A percentile compares a stretch with the other conserved stretches of the same genome.
These are phyloP conservation scores for Dipodomys stephensi DNA, from an alignment of 2,113 vertebrate genomes.

Conservation along the genomic window DNA sequence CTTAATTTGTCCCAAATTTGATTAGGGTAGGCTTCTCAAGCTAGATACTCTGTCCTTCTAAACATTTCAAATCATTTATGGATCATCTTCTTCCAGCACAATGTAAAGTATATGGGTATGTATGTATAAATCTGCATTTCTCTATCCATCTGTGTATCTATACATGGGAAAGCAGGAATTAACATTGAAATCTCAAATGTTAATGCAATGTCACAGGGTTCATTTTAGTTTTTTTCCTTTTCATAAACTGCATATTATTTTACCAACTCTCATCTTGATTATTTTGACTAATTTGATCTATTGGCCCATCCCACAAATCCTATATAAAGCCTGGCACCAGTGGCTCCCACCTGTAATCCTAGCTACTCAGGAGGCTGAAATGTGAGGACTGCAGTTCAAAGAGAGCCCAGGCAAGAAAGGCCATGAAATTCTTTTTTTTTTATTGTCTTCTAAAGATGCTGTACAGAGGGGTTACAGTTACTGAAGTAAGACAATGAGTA, in stretches of 20 bases:
- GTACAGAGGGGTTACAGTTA: no score
- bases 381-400: no score
- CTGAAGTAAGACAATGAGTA: no score
- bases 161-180: not conserved
- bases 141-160: not conserved
- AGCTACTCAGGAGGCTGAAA: no score
- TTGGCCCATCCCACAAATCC: not conserved
- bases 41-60: not conserved
- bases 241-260: not conserved
- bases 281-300: not conserved
- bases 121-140: not conserved
- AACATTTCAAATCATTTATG: conserved; percentile 25
- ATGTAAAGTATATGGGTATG: not conserved
- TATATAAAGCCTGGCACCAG: no score
- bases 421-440: no score
- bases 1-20: not conserved
- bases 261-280: not conserved
- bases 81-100: not conserved
- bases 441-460: no score
- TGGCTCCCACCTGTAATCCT: no score
- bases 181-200: not conserved
- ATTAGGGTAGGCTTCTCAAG: not conserved
- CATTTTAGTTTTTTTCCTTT: conserved; percentile 11
- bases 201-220: not conserved
- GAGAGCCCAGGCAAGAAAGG: no score